These are phyloP conservation scores for Hydraecia micacea DNA, from an alignment of 2,888 invertebrate species.

Conservation along the genomic window DNA sequence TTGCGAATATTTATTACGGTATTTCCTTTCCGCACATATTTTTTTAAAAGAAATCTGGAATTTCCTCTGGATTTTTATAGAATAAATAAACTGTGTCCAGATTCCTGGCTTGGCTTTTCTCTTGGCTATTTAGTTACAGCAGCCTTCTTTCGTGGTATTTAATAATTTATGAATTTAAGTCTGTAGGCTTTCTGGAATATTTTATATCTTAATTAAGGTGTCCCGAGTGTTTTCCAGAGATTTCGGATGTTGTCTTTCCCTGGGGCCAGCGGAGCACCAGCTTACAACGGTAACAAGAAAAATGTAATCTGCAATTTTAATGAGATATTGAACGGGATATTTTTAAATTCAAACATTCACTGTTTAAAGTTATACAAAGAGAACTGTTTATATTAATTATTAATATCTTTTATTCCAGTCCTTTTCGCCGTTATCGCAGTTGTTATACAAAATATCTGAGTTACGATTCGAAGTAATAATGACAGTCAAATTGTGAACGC, in stretches of 20 bases:
- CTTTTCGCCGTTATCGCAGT: not conserved
- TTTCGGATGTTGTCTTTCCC: conserved; percentile 11
- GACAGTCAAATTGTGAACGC: not conserved
- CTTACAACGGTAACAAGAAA: conserved; percentile 19
- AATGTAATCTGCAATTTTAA: conserved; percentile 14
- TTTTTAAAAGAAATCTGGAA: conserved; percentile 17
- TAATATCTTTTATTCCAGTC: not conserved
- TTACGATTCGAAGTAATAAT: not conserved
- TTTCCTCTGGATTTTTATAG: not conserved
- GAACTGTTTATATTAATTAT: not conserved
- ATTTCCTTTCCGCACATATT: conserved; percentile 17
- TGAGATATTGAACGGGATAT: conserved; percentile 7
- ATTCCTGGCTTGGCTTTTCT: not conserved
- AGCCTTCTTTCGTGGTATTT: conserved; percentile 1
- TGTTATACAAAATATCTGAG: not conserved
- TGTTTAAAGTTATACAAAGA: not conserved
- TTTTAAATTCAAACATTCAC: conserved; percentile 4
- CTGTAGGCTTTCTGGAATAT: conserved; percentile 2
- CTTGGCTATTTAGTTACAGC: not conserved
- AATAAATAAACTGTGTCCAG: conserved; percentile 1
- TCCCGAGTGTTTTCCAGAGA: not conserved
- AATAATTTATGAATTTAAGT: conserved; percentile 18
- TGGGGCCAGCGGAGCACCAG: not conserved
- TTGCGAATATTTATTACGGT: conserved; percentile 20
- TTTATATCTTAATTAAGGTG: conserved; percentile 11